These are phyloP conservation scores for Epizoanthus rinbou DNA, from an alignment of 92 coral and sea anemone genomes.

Conservation along the genomic window DNA sequence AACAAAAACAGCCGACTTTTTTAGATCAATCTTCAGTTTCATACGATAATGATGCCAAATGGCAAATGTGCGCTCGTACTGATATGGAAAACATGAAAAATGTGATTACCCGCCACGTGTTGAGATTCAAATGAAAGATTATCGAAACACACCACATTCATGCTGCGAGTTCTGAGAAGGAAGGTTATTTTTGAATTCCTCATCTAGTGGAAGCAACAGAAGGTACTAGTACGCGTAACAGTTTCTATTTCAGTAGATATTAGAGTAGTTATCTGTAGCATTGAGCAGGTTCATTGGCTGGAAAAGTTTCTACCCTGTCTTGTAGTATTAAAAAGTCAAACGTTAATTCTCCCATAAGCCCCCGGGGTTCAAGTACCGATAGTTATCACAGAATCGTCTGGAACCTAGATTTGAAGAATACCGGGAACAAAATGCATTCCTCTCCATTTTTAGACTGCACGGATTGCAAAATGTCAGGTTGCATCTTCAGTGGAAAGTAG, in stretches of 20 bases:
- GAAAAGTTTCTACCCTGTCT: neutral
- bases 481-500: neutral
- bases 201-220: too few relatives aligned
- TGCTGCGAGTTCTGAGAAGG: neutral
- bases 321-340: neutral
- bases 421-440: constrained; percentile 16
- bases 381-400: constrained; percentile 33
- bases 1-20: neutral
- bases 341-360: neutral
- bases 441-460: neutral
- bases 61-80: neutral
- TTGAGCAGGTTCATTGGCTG: too few relatives aligned
- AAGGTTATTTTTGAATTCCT: neutral
- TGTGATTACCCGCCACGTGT: constrained; percentile 19
- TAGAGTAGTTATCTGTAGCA: too few relatives aligned
- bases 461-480: neutral
- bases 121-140: neutral
- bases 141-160: neutral
- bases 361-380: constrained; percentile 5
- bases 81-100: constrained; percentile 10
- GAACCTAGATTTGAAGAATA: constrained; percentile 7
- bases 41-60: constrained; percentile 8
- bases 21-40: neutral
- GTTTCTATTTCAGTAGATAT: too few relatives aligned
- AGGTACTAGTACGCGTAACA: too few relatives aligned